Percentiles rank a stretch among this genome's conserved stretches.
These are phyloP conservation scores for Troides helena DNA, from an alignment of 2,888 invertebrate species.

Conservation along the genomic window DNA sequence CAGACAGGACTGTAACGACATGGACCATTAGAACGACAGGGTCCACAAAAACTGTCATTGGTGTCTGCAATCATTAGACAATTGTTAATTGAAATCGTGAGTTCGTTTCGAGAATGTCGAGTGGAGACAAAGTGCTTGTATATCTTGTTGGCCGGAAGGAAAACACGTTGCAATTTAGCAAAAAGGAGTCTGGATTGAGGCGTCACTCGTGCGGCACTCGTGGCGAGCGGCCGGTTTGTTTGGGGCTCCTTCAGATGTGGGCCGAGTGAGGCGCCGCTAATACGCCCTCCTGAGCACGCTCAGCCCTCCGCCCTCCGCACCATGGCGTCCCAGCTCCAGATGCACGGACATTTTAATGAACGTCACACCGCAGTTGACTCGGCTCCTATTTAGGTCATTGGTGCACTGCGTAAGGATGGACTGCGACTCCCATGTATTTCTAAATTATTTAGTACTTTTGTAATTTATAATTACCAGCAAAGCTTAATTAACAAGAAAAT, in stretches of 20 bases:
- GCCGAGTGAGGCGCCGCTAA: slow-evolving; percentile 26
- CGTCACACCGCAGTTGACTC: slow-evolving; percentile 11
- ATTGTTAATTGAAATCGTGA: too few species aligned
- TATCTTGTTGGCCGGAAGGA: neutral
- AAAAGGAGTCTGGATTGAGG: neutral
- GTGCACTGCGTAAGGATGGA: too few species aligned
- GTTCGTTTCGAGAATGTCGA: too few species aligned
- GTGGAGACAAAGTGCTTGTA: too few species aligned
- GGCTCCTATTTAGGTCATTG: slow-evolving; percentile 12
- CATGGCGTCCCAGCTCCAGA: neutral
- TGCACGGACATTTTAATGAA: slow-evolving; percentile 21
- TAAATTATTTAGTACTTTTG: too few species aligned
- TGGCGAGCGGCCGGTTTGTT: slow-evolving; percentile 10
- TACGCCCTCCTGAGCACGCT: slow-evolving; percentile 15
- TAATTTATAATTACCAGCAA: too few species aligned
- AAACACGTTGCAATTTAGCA: slow-evolving; percentile 4
- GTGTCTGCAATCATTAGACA: too few species aligned
- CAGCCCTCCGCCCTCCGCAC: neutral
- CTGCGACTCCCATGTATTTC: too few species aligned
- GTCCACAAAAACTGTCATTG: too few species aligned
- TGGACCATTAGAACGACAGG: too few species aligned
- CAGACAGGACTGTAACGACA: too few species aligned
- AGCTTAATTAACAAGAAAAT: too few species aligned
- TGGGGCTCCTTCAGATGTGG: slow-evolving; percentile 26
- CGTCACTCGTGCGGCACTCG: neutral